Conservation (phyloP, 2,797 vertebrate genomes). For the Chelidonichthys spinosus region DNA sequence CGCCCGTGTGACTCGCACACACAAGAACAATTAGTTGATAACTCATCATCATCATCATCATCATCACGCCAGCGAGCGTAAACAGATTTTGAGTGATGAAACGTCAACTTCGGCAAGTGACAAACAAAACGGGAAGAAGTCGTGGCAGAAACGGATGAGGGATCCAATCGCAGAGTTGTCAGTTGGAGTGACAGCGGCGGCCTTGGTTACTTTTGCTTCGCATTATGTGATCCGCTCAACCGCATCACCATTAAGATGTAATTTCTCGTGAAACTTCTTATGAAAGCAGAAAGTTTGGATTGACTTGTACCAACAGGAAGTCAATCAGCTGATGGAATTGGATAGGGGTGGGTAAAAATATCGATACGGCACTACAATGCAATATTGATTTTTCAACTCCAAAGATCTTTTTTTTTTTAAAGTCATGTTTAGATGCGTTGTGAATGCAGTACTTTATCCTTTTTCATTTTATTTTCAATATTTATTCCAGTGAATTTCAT, state of each 20-base stretch:
- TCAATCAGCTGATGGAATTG: too few species aligned
- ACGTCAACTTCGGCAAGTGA: conserved; percentile 51
- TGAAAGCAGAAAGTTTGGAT: too few species aligned
- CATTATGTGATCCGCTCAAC: conserved; percentile 49
- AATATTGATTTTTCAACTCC: too few species aligned
- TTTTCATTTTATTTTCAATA: too few species aligned
- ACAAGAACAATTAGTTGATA: conserved; percentile 59
- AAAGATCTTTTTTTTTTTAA: too few species aligned
- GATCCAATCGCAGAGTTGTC: conserved; percentile 58
- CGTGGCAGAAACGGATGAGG: conserved; percentile 28
- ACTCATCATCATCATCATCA: conserved; percentile 38
- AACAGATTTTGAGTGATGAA: conserved; percentile 51
- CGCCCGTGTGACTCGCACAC: conserved; percentile 36
- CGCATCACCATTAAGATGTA: conserved; percentile 56
- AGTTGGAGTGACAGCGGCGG: conserved; percentile 70
- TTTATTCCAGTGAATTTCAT: too few species aligned
- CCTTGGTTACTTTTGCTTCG: conserved; percentile 48
- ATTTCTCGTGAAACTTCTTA: conserved; percentile 2
- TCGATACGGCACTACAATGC: too few species aligned
- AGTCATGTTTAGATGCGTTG: too few species aligned
- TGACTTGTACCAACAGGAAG: too few species aligned
- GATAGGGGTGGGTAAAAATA: too few species aligned
- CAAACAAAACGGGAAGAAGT: conserved; percentile 40
- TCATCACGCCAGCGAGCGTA: background rate
- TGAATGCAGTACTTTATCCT: too few species aligned